Base-by-base conservation (phyloP, 2,113 vertebrate genomes). In the Dasyprocta punctata region DNA sequence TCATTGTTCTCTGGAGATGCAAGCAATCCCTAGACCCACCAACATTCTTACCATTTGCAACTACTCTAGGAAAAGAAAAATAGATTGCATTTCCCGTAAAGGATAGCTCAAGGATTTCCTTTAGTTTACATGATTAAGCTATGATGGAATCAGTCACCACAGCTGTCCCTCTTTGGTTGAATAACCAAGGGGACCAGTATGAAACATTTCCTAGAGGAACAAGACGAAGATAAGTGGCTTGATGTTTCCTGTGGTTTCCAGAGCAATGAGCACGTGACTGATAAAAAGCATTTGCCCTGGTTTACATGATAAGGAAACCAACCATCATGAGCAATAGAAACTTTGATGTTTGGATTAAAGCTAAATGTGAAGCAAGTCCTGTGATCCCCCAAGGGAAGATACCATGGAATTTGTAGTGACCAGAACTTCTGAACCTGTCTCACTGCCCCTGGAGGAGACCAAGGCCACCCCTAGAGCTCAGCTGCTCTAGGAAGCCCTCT, bases 211-310 rank as follows among this genome's bases (percentile, higher is more conserved):
- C 60, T 22, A 56, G 33, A 30, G 11, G 44, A 77, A 47, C 49
- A 30, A 73, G 86, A 38, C 52, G 56, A 89, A 92, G 38, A 2
- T 75, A 71, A 95, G 61, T 91, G 65, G 26, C 28, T 95, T 83
- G 41, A 38, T 85, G 78, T 90, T 95, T 92, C 82, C 19, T 90
- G 49, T 94, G 78, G 78, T 86, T 58, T 56, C 26, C 56, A 24
- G 63, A 90, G 41, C n/a, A 8, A 75, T 6, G 0, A 89, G n/a
- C 52, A 85, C 0, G 22, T 80, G 30, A 69, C 58, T 44, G 49
- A 56, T 36, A 89, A 87, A 71, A 41, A 92, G 3, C 83, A 89
- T 58, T 84, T 80, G 17, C 10, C 24, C 28, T 80, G n/a, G 19
- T 49, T 80, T 88, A 14, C 82, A 30, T 95, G 44, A 67, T 54